phyloP scores from a whole-genome alignment of 2,888 invertebrate species.

The Cactoblastis cactorum region DNA sequence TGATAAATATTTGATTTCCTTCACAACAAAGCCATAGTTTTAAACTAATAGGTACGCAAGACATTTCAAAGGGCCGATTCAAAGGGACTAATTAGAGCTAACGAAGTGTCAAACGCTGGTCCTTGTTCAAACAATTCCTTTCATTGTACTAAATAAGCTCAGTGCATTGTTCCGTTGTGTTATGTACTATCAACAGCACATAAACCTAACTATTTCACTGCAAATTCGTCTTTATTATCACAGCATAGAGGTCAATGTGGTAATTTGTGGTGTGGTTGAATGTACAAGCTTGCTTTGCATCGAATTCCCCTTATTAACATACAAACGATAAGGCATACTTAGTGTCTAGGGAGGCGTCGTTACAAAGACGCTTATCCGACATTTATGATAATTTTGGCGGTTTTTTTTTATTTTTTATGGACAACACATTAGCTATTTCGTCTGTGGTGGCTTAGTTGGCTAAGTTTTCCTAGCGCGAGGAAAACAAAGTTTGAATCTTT shows the following conservation, averaged over 20 bases:
- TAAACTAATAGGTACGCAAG: too few species aligned
- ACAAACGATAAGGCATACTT: slow-evolving; percentile 44
- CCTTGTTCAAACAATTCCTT: slow-evolving; percentile 55
- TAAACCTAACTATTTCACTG: neutral
- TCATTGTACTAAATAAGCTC: slow-evolving; percentile 47
- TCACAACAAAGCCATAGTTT: too few species aligned
- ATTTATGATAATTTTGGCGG: neutral
- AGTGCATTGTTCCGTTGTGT: slow-evolving; percentile 60
- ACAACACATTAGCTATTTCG: too few species aligned
- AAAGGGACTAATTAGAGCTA: slow-evolving; percentile 3
- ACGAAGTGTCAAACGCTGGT: slow-evolving; percentile 14
- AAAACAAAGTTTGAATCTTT: too few species aligned
- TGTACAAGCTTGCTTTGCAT: slow-evolving; percentile 43
- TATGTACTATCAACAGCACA: neutral
- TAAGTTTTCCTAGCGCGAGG: too few species aligned
- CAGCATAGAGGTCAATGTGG: too few species aligned
- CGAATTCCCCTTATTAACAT: slow-evolving; percentile 50
- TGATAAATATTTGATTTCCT: too few species aligned
- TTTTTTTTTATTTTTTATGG: neutral
- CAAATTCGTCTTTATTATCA: too few species aligned
- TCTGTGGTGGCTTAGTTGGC: too few species aligned
- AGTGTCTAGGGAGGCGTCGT: neutral
- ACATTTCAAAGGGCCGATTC: neutral
- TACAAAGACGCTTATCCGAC: neutral
- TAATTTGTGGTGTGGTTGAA: too few species aligned